A percentile compares a stretch with the other conserved stretches of the same genome.
Evolutionary conservation across 2,797 vertebrate genomes (phyloP).

Genomic region (Notolabrus celidotus): DNA sequence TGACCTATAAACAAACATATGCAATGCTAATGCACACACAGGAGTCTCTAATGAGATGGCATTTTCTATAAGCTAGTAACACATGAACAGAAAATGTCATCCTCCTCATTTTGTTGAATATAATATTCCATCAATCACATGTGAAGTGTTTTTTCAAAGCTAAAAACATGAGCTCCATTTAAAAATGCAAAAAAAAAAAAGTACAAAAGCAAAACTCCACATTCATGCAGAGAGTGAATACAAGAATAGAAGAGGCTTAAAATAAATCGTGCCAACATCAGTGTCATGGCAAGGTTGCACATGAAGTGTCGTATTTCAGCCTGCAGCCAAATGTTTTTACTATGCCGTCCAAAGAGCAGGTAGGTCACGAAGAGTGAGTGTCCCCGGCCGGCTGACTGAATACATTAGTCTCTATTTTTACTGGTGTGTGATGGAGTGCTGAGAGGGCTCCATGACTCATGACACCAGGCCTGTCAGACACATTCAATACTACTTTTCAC

Average conservation of each 20-base stretch:
- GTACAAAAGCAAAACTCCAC: background rate
- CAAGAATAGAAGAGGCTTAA: slow-evolving; percentile 4
- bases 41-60: background rate
- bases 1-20: background rate
- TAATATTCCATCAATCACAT: too few species aligned
- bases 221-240: slow-evolving; percentile 1
- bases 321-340: slow-evolving; percentile 19
- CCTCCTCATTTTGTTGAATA: background rate
- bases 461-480: background rate
- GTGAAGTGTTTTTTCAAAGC: background rate
- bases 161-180: background rate
- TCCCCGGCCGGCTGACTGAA: background rate
- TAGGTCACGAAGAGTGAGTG: slow-evolving; percentile 14
- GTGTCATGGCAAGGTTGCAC: slow-evolving; percentile 24
- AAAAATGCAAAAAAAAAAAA: background rate
- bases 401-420: slow-evolving; percentile 5
- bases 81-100: background rate
- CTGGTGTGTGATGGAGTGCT: background rate
- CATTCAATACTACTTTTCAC: too few species aligned
- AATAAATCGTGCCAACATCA: slow-evolving; percentile 17
- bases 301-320: slow-evolving; percentile 41
- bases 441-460: slow-evolving; percentile 1
- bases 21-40: background rate
- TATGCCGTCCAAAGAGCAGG: background rate
- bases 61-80: background rate